Percentiles rank a stretch among this genome's conserved stretches.
phyloP scores from a whole-genome alignment of 2,113 vertebrate species.

The Phoenicopterus ruber region DNA sequence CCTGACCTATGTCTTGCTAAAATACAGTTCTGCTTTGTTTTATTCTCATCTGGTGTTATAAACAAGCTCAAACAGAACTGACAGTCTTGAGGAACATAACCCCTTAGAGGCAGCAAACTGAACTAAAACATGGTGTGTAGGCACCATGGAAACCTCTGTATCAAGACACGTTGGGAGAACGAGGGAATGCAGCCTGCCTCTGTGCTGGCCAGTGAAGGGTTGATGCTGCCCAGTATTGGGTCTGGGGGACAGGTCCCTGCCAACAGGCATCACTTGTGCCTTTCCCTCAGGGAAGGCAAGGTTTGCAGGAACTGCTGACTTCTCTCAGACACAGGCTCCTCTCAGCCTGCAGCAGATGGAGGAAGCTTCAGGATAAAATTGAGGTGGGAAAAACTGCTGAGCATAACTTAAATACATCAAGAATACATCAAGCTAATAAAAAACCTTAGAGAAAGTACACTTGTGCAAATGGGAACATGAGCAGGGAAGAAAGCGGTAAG shows the following conservation, averaged over 20 bases:
- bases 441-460: background rate
- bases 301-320: background rate
- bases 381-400: background rate
- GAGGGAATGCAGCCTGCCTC: fast-evolving
- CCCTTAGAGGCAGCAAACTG: background rate
- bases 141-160: background rate
- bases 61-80: background rate
- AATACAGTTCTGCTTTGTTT: background rate
- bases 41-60: background rate
- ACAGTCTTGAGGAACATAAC: background rate
- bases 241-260: background rate
- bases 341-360: background rate
- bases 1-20: background rate
- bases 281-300: no score
- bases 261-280: background rate
- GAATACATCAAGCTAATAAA: no score
- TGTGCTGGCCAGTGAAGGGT: background rate
- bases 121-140: background rate
- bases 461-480: background rate
- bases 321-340: background rate
- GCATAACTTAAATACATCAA: no score
- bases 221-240: background rate
- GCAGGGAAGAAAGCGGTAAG: background rate
- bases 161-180: fast-evolving
- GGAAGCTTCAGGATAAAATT: background rate